Evolutionary conservation across 2,888 invertebrate species (phyloP).

Genomic region (Trissolcus brochymenae): DNA sequence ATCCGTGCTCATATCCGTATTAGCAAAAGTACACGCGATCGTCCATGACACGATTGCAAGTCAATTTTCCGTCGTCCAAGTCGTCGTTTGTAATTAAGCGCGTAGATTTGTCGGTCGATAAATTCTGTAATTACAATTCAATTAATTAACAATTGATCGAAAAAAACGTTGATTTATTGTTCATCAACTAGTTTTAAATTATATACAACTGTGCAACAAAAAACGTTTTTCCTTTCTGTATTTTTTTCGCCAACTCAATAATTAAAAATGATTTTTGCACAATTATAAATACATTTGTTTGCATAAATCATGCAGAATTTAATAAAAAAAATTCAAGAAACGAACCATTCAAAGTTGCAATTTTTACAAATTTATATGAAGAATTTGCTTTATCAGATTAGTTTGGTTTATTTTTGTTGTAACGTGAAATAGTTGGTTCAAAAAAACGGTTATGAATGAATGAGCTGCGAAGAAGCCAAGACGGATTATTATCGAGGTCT

Average conservation of each 20-base stretch:
- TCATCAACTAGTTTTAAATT: too few species aligned
- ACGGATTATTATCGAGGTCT: conserved; percentile 23
- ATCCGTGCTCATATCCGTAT: conserved; percentile 19
- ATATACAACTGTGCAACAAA: too few species aligned
- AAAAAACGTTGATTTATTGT: background rate
- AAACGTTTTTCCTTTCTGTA: too few species aligned
- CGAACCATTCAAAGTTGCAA: too few species aligned
- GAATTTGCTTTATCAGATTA: too few species aligned
- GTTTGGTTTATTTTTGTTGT: too few species aligned
- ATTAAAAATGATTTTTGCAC: too few species aligned
- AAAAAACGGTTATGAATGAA: conserved; percentile 16
- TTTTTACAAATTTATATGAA: too few species aligned
- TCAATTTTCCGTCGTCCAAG: conserved; percentile 18
- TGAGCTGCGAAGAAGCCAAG: conserved; percentile 6
- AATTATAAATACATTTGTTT: too few species aligned
- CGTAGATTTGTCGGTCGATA: conserved; percentile 16
- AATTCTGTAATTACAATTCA: conserved; percentile 28
- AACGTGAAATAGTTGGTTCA: background rate
- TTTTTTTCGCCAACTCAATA: too few species aligned
- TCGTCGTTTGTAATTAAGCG: conserved; percentile 18
- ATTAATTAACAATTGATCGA: conserved; percentile 8
- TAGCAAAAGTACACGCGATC: conserved; percentile 18
- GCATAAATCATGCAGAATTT: too few species aligned
- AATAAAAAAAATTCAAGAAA: too few species aligned
- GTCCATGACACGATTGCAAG: conserved; percentile 36